Percentiles rank a stretch among this genome's conserved stretches.
Evolutionary conservation across 2,888 invertebrate genomes (phyloP).

Genomic region (Cephalotes varians): DNA sequence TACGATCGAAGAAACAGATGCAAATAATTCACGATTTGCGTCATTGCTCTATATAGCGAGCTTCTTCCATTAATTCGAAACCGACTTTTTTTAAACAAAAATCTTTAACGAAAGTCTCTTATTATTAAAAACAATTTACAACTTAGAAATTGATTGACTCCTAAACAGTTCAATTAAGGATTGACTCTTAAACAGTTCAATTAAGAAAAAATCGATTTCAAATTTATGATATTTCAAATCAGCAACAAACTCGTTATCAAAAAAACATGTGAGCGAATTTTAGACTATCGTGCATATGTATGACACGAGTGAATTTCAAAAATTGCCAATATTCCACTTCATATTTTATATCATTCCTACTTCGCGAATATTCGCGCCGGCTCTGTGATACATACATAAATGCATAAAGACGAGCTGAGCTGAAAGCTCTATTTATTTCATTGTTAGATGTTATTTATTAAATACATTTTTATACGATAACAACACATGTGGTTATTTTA

Average conservation of each 20-base stretch:
- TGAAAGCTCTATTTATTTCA: conserved; percentile 81
- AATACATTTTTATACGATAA: conserved; percentile 83
- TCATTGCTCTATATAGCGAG: not conserved
- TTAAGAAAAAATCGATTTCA: not conserved
- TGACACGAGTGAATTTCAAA: not conserved
- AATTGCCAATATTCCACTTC: not conserved
- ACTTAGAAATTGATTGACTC: not conserved
- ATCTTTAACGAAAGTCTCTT: not conserved
- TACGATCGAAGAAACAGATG: conserved; percentile 8
- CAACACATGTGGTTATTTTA: conserved; percentile 47
- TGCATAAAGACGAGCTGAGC: conserved; percentile 70
- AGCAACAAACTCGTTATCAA: not conserved
- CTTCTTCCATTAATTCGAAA: not conserved
- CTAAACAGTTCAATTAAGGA: not conserved
- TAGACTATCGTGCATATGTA: not conserved
- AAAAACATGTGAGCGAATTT: not conserved
- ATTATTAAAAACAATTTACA: not conserved
- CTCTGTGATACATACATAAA: not conserved
- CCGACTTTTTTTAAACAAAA: not conserved
- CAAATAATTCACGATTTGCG: conserved; percentile 37
- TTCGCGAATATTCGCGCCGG: too few relatives aligned
- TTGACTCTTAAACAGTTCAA: not conserved
- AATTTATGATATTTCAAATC: not conserved
- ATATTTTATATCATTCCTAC: conserved; percentile 7
- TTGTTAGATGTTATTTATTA: conserved; percentile 84